Conservation (phyloP, 1,140 invertebrate genomes). For the Oreohelix idahoensis region DNA sequence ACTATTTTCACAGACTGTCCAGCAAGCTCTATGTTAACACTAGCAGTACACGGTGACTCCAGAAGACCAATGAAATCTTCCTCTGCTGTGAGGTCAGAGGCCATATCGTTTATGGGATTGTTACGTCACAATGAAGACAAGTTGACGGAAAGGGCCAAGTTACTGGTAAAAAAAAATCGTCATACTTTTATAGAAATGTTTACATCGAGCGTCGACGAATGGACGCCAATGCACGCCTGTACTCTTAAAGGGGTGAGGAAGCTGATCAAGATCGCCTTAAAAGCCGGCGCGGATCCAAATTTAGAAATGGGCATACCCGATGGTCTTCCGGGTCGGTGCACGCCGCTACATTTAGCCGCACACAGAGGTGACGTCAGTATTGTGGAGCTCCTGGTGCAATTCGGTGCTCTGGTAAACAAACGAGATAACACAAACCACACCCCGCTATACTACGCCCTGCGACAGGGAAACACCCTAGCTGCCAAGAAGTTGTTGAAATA, state of each 20-base stretch:
- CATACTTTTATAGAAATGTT: conserved; percentile 58
- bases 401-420: conserved; percentile 51
- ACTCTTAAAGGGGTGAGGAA: conserved; percentile 61
- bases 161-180: conserved; percentile 56
- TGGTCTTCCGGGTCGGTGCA: conserved; percentile 60
- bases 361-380: conserved; percentile 67
- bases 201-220: conserved; percentile 57
- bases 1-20: background rate
- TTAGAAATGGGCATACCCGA: conserved; percentile 62
- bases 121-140: conserved; percentile 61
- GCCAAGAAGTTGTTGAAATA: conserved; percentile 59
- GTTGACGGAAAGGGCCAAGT: conserved; percentile 53
- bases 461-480: conserved; percentile 56
- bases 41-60: background rate
- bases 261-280: conserved; percentile 61
- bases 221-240: conserved; percentile 67
- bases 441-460: conserved; percentile 60
- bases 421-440: conserved; percentile 52
- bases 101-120: conserved; percentile 56
- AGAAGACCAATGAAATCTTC: conserved; percentile 8
- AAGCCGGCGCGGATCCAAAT: conserved; percentile 57
- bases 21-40: background rate
- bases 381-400: conserved; percentile 57
- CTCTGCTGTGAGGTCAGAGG: conserved; percentile 44
- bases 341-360: conserved; percentile 62